Percentiles rank a stretch among this genome's conserved stretches.
Conservation (phyloP, 64 coral and sea anemone genomes). For the Montipora sp. region DNA sequence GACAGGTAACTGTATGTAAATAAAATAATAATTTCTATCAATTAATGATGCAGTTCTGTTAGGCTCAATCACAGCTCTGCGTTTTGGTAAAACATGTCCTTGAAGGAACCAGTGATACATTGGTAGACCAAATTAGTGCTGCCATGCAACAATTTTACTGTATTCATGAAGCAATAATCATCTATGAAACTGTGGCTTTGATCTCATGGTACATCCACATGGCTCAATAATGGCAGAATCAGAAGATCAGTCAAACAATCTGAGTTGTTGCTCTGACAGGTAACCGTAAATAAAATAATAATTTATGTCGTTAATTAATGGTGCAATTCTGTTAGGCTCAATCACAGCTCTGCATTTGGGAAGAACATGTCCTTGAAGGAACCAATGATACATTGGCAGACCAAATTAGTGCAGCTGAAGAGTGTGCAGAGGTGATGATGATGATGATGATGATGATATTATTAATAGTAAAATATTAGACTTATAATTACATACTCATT, state of each 20-base stretch:
- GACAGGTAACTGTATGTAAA: no score
- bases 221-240: no score
- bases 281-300: no score
- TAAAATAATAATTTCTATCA: background rate
- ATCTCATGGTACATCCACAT: no score
- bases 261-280: no score
- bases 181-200: no score
- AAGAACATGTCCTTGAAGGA: constrained; percentile 61
- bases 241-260: no score
- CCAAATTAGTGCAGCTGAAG: constrained; percentile 74
- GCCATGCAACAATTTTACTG: background rate
- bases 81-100: constrained; percentile 66
- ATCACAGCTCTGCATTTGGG: constrained; percentile 87
- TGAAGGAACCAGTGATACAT: constrained; percentile 58
- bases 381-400: constrained; percentile 68
- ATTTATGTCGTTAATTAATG: background rate
- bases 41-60: background rate
- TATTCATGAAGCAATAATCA: no score
- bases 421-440: constrained; percentile 77
- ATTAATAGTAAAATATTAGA: no score
- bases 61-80: constrained; percentile 89
- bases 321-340: constrained; percentile 50
- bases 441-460: no score
- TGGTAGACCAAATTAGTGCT: constrained; percentile 72
- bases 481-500: no score